Evolutionary conservation across 2,113 vertebrate genomes (phyloP), one percentile per base, ranked within the genome.

Genomic region (Ovis aries): DNA sequence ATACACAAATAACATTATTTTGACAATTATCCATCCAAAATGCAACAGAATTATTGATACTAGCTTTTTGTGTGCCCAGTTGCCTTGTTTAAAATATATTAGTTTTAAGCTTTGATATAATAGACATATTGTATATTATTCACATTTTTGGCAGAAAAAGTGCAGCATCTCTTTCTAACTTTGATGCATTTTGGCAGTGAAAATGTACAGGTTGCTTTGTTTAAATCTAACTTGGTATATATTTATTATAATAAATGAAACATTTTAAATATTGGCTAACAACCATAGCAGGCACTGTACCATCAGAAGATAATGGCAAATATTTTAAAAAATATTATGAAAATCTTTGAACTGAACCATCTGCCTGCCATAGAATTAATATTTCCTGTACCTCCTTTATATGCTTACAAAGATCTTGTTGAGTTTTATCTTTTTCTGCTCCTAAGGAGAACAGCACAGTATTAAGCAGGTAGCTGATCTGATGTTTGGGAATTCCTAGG

Each of bases 121-220:
- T 97, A 74, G 90, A 31, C 27, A 71, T 86, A 90, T 57, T 95
- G 31, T 36, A 50, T 91, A 5, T 93, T 95, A 59, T 57, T 96
- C 55, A 97, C 0, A 83, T 67, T 87, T 98, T 90, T 90, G 95
- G 74, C 77, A 84, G 71, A 84, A 96, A 96, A 83, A 90, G 7
- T 83, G 0, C 7, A 88, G 43, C 78, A 36, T 93, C 29, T 88
- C 23, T 96, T 93, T 97, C 71, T 96, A 95, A 91, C 59, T 36
- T 95, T 94, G 27, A 71, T 33, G n/a, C 96, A 92, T 29, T 96
- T 97, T 94, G 85, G 53, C 60, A 94, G 29, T 92, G 88, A 95
- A 95, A 96, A 91, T 89, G 19, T 94, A 0, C 19, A 62, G n/a
- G 64, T 95, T 96, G 43, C 62, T 77, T 95, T 92, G 48, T 91